These are phyloP conservation scores for Cecropterus lyciades DNA, from an alignment of 1,140 invertebrate species.

Conservation along the genomic window DNA sequence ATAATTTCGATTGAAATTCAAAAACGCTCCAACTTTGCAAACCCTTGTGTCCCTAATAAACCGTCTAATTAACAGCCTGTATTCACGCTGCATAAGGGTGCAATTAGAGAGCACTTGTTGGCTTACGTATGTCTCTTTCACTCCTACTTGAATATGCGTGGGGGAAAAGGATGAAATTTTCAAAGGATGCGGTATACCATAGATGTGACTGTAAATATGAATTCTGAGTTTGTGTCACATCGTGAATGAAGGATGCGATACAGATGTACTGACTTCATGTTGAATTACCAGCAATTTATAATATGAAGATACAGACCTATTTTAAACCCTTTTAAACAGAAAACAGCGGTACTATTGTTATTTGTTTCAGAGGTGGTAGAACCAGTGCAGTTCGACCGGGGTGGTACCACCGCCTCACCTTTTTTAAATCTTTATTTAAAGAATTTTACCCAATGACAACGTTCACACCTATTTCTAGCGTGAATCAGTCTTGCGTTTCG, in stretches of 20 bases:
- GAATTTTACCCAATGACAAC: no score
- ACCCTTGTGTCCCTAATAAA: slow-evolving; percentile 27
- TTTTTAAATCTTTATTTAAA: no score
- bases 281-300: no score
- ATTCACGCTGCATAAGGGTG: slow-evolving; percentile 11
- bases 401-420: no score
- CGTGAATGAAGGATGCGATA: not conserved
- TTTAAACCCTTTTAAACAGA: no score
- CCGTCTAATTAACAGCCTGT: slow-evolving; percentile 33
- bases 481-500: no score
- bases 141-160: not conserved
- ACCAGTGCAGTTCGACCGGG: no score
- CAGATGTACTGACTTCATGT: no score
- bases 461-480: no score
- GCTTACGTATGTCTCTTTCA: slow-evolving; percentile 9
- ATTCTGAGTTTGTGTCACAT: not conserved
- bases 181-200: slow-evolving; percentile 14
- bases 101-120: slow-evolving; percentile 30
- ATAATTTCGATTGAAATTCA: slow-evolving; percentile 12
- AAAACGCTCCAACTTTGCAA: slow-evolving; percentile 12
- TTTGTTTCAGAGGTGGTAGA: no score
- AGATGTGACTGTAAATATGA: slow-evolving; percentile 5
- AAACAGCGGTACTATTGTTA: no score
- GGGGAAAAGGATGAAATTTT: not conserved
- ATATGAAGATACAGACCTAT: no score